These are phyloP conservation scores for Heliothis virescens DNA, from an alignment of 1,140 invertebrate species.

Conservation along the genomic window DNA sequence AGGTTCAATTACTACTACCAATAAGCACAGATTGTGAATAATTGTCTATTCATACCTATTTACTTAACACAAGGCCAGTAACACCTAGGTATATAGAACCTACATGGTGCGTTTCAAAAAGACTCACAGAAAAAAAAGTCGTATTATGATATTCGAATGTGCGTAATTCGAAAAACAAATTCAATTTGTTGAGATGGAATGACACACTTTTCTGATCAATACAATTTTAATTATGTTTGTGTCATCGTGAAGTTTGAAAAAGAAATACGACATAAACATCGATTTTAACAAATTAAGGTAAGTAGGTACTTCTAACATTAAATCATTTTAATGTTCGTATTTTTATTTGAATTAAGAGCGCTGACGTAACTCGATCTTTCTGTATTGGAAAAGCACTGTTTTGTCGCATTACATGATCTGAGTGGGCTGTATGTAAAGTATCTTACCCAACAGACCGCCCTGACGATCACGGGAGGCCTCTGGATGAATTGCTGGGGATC, in stretches of 20 bases:
- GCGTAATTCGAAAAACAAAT: background rate
- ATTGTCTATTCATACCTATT: constrained; percentile 35
- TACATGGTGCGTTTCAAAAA: constrained; percentile 9
- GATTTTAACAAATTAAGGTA: constrained; percentile 19
- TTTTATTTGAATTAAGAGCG: constrained; percentile 10
- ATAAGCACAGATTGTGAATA: constrained; percentile 16
- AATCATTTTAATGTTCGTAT: background rate
- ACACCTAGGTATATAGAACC: background rate
- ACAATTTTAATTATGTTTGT: background rate
- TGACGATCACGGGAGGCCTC: constrained; percentile 96
- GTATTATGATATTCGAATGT: background rate
- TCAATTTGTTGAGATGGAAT: background rate
- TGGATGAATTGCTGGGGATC: constrained; percentile 96
- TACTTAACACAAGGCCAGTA: constrained; percentile 39
- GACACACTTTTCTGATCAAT: background rate
- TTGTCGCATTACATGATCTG: constrained; percentile 6
- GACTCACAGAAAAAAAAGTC: constrained; percentile 14
- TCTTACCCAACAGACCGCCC: constrained; percentile 96
- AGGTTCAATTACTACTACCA: constrained; percentile 7
- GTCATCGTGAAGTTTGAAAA: background rate
- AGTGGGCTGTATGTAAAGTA: constrained; percentile 16
- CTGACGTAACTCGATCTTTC: background rate
- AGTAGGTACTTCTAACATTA: background rate
- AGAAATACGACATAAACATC: background rate
- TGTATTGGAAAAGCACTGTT: background rate